Evolutionary conservation across 2,888 invertebrate species (phyloP).

Genomic region (Polyploca ridens): DNA sequence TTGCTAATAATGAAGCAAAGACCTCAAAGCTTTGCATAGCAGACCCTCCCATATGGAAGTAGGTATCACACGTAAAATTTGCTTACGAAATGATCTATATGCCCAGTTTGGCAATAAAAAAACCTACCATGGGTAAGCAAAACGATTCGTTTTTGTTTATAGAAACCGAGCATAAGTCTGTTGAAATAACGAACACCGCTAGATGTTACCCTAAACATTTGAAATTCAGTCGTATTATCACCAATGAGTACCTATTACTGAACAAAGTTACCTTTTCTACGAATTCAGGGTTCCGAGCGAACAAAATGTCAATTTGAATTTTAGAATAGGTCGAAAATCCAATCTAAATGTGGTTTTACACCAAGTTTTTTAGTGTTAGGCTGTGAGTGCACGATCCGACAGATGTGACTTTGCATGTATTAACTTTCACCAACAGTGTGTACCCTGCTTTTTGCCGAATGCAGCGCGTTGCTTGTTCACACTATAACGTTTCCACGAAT

Average conservation of each 20-base stretch:
- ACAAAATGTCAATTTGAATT: slow-evolving; percentile 5
- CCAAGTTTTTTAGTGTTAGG: not conserved
- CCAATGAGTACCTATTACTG: not conserved
- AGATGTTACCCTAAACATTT: not conserved
- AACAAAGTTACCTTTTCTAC: slow-evolving; percentile 2
- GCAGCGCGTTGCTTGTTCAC: not conserved
- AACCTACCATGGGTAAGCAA: too few species aligned
- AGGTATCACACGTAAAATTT: too few species aligned
- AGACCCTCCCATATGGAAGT: too few species aligned
- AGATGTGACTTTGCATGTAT: not conserved
- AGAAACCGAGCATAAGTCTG: not conserved
- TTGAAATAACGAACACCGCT: not conserved
- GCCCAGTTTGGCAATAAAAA: too few species aligned
- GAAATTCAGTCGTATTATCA: not conserved
- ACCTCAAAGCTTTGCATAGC: too few species aligned
- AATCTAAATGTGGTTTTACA: slow-evolving; percentile 8
- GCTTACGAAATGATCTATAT: too few species aligned
- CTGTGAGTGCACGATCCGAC: not conserved
- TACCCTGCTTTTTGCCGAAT: not conserved
- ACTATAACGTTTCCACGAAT: not conserved
- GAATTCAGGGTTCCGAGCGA: not conserved
- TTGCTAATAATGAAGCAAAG: too few species aligned
- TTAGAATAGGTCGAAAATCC: slow-evolving; percentile 10
- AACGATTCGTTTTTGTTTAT: too few species aligned
- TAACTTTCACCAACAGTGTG: not conserved